A percentile compares a stretch with the other conserved stretches of the same genome.
phyloP scores from a whole-genome alignment of 2,113 vertebrate species.

The Petromus typicus region DNA sequence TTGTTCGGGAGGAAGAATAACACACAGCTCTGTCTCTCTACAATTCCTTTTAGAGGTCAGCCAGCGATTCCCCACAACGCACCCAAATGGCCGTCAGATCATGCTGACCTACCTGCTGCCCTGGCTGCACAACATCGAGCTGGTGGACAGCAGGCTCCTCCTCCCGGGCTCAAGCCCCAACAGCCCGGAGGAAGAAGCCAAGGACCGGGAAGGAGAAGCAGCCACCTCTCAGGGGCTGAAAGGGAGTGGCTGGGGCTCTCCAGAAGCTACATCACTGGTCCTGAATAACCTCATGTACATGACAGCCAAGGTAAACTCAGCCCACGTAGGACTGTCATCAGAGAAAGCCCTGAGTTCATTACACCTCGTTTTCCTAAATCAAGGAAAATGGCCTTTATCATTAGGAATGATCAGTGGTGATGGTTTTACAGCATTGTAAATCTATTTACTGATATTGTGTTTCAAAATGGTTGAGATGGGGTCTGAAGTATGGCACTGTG shows the following conservation, averaged over 20 bases:
- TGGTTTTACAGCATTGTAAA: too few relatives aligned
- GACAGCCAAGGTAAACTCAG: constrained; percentile 95
- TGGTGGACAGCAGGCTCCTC: constrained; percentile 96
- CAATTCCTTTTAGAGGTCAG: constrained; percentile 92
- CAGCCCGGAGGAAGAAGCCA: constrained; percentile 94
- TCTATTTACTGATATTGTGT: not conserved
- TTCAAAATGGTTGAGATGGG: not conserved
- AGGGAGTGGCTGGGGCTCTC: constrained; percentile 97
- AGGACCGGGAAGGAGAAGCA: constrained; percentile 88
- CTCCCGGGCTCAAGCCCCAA: constrained; percentile 96
- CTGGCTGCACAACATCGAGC: constrained; percentile 98
- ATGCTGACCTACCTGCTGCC: constrained; percentile 98
- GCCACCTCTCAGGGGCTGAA: constrained; percentile 89
- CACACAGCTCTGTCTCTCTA: not conserved
- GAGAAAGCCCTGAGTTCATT: not conserved
- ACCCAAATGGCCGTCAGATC: constrained; percentile 97
- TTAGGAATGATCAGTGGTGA: not conserved
- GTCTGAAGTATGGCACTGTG: not conserved
- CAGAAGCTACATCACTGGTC: constrained; percentile 96
- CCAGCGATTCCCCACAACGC: constrained; percentile 97
- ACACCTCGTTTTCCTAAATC: not conserved
- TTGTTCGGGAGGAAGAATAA: not conserved
- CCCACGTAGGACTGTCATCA: fast-evolving
- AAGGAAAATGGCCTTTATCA: not conserved
- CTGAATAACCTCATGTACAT: constrained; percentile 99